Conservation (phyloP, 2,888 invertebrate genomes). For the Orthonevra nobilis region DNA sequence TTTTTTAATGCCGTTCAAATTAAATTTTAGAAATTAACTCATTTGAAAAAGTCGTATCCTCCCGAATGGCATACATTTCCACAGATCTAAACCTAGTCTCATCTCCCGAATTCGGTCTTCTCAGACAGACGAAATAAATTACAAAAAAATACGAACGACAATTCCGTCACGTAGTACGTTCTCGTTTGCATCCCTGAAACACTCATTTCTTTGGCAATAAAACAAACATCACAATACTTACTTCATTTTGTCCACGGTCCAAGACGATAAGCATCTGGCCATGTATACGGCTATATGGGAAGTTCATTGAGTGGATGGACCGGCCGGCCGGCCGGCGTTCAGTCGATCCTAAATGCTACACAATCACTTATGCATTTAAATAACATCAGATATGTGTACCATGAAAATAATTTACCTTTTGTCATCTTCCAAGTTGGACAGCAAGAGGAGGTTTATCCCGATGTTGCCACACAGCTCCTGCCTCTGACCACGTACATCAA, state of each 20-base stretch:
- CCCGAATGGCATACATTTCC: no score
- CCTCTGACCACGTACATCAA: constrained; percentile 69
- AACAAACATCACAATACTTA: constrained; percentile 44
- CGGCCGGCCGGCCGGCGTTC: constrained; percentile 28
- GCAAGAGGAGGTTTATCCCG: constrained; percentile 25
- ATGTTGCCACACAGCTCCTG: constrained; percentile 52
- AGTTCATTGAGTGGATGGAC: constrained; percentile 56
- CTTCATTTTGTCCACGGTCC: constrained; percentile 41
- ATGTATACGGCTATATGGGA: constrained; percentile 26
- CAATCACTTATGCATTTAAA: constrained; percentile 70
- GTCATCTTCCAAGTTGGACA: constrained; percentile 58
- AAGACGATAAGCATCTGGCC: constrained; percentile 51
- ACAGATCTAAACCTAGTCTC: no score
- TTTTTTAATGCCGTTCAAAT: no score
- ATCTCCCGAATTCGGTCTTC: no score
- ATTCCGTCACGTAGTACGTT: no score
- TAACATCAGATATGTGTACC: constrained; percentile 69
- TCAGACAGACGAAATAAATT: no score
- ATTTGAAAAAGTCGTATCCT: no score
- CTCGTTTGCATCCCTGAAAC: constrained; percentile 1
- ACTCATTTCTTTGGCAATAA: constrained; percentile 27
- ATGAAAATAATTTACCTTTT: constrained; percentile 69
- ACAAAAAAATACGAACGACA: no score
- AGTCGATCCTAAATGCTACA: constrained; percentile 66
- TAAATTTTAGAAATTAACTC: no score